Base-by-base conservation (phyloP, 2,888 invertebrate genomes). In the Zele albiditarsus region DNA sequence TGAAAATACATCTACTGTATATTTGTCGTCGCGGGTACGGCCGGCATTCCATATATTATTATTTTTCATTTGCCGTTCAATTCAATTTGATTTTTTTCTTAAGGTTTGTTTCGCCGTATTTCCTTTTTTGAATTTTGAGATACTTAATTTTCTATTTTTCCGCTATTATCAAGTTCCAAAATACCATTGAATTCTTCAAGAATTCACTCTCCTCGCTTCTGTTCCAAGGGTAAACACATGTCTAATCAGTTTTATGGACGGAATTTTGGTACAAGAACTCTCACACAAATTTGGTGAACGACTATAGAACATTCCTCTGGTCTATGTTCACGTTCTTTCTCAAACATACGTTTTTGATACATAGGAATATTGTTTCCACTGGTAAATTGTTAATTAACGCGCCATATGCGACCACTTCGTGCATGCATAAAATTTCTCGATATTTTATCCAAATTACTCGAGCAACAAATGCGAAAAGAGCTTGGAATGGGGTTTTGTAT, bases 401-500 rank as follows among this genome's bases (percentile, higher is more conserved):
- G 4, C 60, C 23, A 53, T 69, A 53, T 28, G 27, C 49, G 23
- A 46, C 28, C 49, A 62, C 49, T 28, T 25, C 27, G 60, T 31
- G 3, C 49, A 69, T 74, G 28, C 46, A 46, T 33, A 14, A 58
- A 74, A 77, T 75, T 77, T 70, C 71, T 75, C 62, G 60, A 75
- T 71, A 71, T 75, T 71, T 67, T 62, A 62, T 27, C 53, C 42
- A 23, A 53, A 68, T 73, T 76, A 63, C 68, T 57, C 31, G 62
- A 73, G 68, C 62, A 68, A 20, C 20, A 66, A 66, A 68, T 46
- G 20, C 14, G 42, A 27, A 67, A 27, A 46, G 16, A n/a, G n/a
- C n/a, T n/a, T n/a, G n/a, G n/a, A n/a, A n/a, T n/a, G n/a, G n/a
- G n/a, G n/a, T n/a, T n/a, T 33, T 42, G n/a, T 6, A 53, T 53